A percentile compares a stretch with the other conserved stretches of the same genome.
These are phyloP conservation scores for Paracentrotus lividus DNA, from an alignment of 53 echinoderm and acorn worm genomes.

Conservation along the genomic window DNA sequence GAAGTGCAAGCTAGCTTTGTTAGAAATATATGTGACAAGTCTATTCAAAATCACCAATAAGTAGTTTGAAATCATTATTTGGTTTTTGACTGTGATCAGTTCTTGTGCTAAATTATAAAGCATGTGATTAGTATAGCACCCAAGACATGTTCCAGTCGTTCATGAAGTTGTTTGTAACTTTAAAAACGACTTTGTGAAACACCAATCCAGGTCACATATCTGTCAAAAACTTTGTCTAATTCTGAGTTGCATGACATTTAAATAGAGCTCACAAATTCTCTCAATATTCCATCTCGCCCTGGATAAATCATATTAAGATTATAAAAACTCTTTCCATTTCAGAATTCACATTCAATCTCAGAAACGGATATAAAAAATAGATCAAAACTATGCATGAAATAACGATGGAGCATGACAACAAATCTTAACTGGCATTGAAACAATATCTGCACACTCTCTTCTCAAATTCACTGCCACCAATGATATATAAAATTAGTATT, in stretches of 20 bases:
- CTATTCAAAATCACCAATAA: no score
- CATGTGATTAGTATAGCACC: no score
- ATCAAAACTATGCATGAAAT: not conserved
- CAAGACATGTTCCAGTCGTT: no score
- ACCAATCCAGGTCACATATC: no score
- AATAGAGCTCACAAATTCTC: not conserved
- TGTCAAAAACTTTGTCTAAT: not conserved
- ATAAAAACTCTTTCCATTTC: not conserved
- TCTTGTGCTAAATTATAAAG: no score
- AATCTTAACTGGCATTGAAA: not conserved
- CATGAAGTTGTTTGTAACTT: no score
- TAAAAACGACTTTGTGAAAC: no score
- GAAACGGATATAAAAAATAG: constrained; percentile 32
- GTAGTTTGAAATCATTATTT: no score
- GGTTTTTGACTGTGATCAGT: no score
- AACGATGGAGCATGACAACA: not conserved
- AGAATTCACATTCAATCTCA: not conserved
- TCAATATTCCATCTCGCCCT: not conserved
- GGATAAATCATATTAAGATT: not conserved
- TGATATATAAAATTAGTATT: not conserved
- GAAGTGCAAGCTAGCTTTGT: no score
- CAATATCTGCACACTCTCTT: not conserved
- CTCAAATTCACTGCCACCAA: not conserved
- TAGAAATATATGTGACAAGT: no score
- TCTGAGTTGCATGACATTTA: not conserved